Evolutionary conservation across 2,113 vertebrate species (phyloP).

Genomic region (Tichodroma muraria): DNA sequence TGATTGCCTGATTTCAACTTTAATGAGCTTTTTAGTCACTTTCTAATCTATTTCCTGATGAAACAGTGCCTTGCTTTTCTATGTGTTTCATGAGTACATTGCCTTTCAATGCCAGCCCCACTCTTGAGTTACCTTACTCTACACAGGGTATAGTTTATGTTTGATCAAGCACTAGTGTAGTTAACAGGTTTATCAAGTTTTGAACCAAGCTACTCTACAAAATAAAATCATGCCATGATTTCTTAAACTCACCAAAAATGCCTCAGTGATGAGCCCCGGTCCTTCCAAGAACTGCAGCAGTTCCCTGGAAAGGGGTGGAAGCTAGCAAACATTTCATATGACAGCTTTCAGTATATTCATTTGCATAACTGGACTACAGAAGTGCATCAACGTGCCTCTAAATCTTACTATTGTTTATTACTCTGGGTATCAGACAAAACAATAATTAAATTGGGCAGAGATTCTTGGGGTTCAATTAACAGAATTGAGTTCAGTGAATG

Average conservation of each 20-base stretch:
- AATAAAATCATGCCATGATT: not conserved
- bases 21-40: not conserved
- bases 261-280: not conserved
- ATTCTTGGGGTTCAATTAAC: not conserved
- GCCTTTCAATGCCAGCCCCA: not conserved
- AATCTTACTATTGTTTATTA: slow-evolving; percentile 30
- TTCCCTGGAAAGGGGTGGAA: not conserved
- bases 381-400: not conserved
- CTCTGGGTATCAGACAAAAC: not conserved
- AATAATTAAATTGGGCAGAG: not conserved
- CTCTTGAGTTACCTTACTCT: too few relatives aligned
- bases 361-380: slow-evolving; percentile 34
- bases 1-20: not conserved
- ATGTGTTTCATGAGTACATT: not conserved
- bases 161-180: not conserved
- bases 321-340: not conserved
- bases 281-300: not conserved
- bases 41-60: not conserved
- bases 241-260: not conserved
- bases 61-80: not conserved
- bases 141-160: not conserved
- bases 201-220: not conserved
- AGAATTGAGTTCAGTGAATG: not conserved
- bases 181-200: not conserved
- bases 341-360: not conserved